Evolutionary conservation across 2,113 vertebrate species (phyloP), one percentile per base, ranked within the genome.

Genomic region (Cichladusa arquata): DNA sequence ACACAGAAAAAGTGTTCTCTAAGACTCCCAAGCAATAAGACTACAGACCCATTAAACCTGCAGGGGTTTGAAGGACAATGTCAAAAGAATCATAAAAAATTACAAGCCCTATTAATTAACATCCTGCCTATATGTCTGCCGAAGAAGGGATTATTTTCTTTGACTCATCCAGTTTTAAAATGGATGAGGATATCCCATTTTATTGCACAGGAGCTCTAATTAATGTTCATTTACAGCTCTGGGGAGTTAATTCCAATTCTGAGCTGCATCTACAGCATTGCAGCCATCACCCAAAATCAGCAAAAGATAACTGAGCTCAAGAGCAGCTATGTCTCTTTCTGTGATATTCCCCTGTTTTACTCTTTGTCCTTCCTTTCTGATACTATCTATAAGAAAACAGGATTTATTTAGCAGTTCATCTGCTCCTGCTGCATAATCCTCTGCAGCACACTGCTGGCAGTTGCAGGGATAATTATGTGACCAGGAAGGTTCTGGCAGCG

Each of bases 371-470:
- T 95, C 48, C 60, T 83, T 71, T 91, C 76, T 93, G 81, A 85
- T 90, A 13, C 33, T 19, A 64, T 78, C 77, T 78, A 25, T n/a
- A 93, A 62, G 69, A 95, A 94, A 94, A 79, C 33, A 80, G 67
- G 62, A 72, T 78, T 67, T 86, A 61, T 73, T 92, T n/a, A 92
- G 83, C 31, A 45, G 69, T 89, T 96, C 64, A 61, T 94, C 74
- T 88, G 73, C 45, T 90, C 71, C 62, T 95, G 76, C 77, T 81
- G 70, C 45, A 81, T 91, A 94, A 97, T 92, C 94, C 85, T 92
- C 87, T 90, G 88, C 67, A 89, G 70, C 47, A 50, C 66, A 53
- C 79, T 72, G 78, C 69, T 80, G 70, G 78, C 77, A 92, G 76
- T 88, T 69, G 19, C 36, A 2, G 72, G 58, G 31, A 73, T 86